phyloP scores from a whole-genome alignment of 1,140 invertebrate genomes.

The Eubasilissa regina region DNA sequence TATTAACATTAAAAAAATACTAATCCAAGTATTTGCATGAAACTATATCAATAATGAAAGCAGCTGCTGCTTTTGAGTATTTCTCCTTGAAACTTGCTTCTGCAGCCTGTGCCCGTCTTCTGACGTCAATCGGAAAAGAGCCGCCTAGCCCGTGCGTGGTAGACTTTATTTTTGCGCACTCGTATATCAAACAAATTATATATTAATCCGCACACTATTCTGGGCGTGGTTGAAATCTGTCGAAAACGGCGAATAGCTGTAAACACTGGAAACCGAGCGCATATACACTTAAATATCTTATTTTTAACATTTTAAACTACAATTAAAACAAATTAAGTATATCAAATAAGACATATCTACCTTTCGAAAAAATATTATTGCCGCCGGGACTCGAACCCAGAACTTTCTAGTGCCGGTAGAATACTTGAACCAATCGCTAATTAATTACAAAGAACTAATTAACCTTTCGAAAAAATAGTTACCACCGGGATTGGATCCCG shows the following conservation, averaged over 20 bases:
- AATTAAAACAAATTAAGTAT: neutral
- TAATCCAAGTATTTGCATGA: neutral
- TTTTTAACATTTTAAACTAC: no score
- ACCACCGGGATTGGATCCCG: no score
- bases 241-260: neutral
- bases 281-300: no score
- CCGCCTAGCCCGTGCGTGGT: neutral
- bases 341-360: neutral
- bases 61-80: neutral
- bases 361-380: neutral
- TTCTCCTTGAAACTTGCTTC: neutral
- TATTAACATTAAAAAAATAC: neutral
- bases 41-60: neutral
- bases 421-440: no score
- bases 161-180: neutral
- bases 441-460: no score
- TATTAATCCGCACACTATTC: neutral
- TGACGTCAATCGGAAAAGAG: slow-evolving; percentile 18
- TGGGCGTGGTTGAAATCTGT: neutral
- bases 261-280: neutral
- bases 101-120: no score
- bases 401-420: neutral
- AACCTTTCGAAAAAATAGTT: no score
- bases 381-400: neutral
- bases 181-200: slow-evolving; percentile 16